phyloP scores from a whole-genome alignment of 2,888 invertebrate species.

The Nycteola revayana region DNA sequence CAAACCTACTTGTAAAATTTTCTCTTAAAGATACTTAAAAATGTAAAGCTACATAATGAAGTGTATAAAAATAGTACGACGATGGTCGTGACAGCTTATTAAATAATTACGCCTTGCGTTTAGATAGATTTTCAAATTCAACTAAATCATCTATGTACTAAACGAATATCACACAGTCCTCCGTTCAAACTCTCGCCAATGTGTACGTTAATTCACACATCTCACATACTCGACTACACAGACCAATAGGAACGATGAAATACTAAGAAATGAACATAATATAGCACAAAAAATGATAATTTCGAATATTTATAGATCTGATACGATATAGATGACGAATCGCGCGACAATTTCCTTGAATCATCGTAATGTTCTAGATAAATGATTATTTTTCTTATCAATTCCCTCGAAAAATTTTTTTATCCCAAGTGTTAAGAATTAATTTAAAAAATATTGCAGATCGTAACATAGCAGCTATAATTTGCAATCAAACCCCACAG shows the following conservation, averaged over 20 bases:
- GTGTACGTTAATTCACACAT: conserved; percentile 9
- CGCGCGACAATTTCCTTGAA: too few species aligned
- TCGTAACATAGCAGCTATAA: too few species aligned
- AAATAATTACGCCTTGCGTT: conserved; percentile 59
- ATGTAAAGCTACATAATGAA: conserved; percentile 54
- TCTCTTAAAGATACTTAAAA: conserved; percentile 40
- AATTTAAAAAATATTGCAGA: too few species aligned
- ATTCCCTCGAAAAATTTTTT: too few species aligned
- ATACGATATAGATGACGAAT: too few species aligned
- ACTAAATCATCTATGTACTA: conserved; percentile 54
- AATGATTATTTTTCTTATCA: too few species aligned
- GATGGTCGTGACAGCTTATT: conserved; percentile 48
- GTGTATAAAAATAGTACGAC: conserved; percentile 61
- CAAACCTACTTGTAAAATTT: conserved; percentile 48
- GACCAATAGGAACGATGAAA: conserved; percentile 54
- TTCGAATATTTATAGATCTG: too few species aligned
- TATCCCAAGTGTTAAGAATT: too few species aligned
- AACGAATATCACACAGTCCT: conserved; percentile 63
- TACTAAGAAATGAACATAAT: conserved; percentile 34
- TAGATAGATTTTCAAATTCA: conserved; percentile 52
- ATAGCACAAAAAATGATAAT: conserved; percentile 13
- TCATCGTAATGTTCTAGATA: too few species aligned
- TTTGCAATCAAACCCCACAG: too few species aligned
- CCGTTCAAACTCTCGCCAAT: conserved; percentile 37
- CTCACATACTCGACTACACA: conserved; percentile 6